Base-by-base conservation (phyloP, 2,888 invertebrate genomes). In the Nowickia ferox region DNA sequence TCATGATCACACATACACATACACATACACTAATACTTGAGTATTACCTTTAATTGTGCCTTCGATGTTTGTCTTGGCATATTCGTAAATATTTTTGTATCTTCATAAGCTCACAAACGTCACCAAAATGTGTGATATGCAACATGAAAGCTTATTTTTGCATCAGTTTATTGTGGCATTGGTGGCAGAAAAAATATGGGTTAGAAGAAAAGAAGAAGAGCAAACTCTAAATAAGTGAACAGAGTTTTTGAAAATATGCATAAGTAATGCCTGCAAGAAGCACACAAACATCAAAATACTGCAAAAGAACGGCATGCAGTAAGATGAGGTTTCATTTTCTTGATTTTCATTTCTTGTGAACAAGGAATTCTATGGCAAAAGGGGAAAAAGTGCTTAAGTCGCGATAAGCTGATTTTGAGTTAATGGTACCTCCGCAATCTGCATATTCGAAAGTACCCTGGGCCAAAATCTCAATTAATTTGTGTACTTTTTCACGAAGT, bases 111-210 rank as follows among this genome's bases (percentile, higher is more conserved):
- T 51, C n/a, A 55, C 63, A 55, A 38, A 59, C 38, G 30, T 15
- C 57, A 44, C 11, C 51, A 57, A 74, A 78, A 65, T 65, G 71
- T 86, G 79, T 83, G 78, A 86, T 71, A 76, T 61, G 71, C 74
- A 86, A 86, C 85, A 86, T 86, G 78, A 79, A 79, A 86, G 79
- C 76, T 86, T 83, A 86, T 83, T 86, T 82, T 83, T 86, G 69
- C 79, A 79, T 86, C 61, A 79, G 79, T 83, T 83, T 86, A 86
- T 79, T 83, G 86, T 76, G 83, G 83, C 83, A 76, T 61, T 72
- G 76, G 79, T 79, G 66, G 71, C 86, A 86, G 81, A 55, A 83
- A 83, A 72, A 71, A 76, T 74, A 15, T 61, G 53, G 59, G 40
- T 61, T 30, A 6, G 30, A 30, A 30, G 30, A 30, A 30, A 30